A percentile compares a stretch with the other conserved stretches of the same genome.
phyloP scores from a whole-genome alignment of 2,888 invertebrate species.

The Amblyteles armatorius region DNA sequence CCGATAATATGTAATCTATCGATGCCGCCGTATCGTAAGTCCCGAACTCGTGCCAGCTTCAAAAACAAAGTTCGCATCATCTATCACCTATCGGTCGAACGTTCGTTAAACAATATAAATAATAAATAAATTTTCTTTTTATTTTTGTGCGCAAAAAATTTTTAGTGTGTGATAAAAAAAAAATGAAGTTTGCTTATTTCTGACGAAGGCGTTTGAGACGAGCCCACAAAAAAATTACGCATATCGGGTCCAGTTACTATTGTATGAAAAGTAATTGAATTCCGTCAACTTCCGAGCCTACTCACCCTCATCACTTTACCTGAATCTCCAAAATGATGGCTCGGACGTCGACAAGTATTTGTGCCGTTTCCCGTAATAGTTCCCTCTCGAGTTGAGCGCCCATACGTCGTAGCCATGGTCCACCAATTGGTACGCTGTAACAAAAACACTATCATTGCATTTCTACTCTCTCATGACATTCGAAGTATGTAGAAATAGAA shows the following conservation, averaged over 20 bases:
- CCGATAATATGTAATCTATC: constrained; percentile 75
- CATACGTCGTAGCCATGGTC: constrained; percentile 76
- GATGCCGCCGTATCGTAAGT: constrained; percentile 74
- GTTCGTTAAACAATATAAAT: neutral
- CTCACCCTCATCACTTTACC: constrained; percentile 61
- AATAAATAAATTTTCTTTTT: neutral
- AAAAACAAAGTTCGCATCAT: constrained; percentile 3
- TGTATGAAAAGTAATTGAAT: neutral
- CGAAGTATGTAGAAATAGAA: neutral
- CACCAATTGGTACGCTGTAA: constrained; percentile 71
- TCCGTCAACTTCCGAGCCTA: neutral
- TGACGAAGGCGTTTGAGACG: neutral
- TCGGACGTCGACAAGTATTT: constrained; percentile 66
- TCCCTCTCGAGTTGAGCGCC: constrained; percentile 73
- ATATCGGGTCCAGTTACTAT: neutral
- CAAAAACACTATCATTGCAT: neutral
- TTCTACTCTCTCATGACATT: neutral
- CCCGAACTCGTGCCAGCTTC: constrained; percentile 79
- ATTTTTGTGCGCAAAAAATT: neutral
- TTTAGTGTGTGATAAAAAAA: too few relatives aligned
- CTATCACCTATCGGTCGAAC: neutral
- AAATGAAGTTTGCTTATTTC: neutral
- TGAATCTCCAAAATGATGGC: constrained; percentile 74
- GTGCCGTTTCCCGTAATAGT: constrained; percentile 73
- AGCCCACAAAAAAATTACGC: neutral